Base-by-base conservation (phyloP, 2,113 vertebrate genomes). In the Brachypodius melanocephalos region DNA sequence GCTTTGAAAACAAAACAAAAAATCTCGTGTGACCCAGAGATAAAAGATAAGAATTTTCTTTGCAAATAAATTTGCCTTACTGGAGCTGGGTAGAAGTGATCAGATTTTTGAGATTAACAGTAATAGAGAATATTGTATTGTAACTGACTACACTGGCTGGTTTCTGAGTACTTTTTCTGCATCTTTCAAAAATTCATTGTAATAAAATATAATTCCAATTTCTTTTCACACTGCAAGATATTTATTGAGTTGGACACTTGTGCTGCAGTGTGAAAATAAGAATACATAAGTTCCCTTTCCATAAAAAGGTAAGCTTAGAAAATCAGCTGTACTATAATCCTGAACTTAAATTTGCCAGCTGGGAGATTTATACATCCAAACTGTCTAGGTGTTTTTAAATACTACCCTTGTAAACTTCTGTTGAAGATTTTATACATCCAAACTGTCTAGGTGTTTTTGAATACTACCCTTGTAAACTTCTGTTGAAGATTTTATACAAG, bases 1-100 rank as follows among this genome's bases (percentile, higher is more conserved):
- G 31, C 59, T 55, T 69, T 28, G 61, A 77, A 57, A 90, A 31
- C 6, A 55, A 17, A 46, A 58, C 22, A 3, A 58, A 57, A 28
- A 4, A 12, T 19, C 20, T 58, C 21, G 0, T 24, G 25, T 49
- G 63, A 34, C 24, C 19, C 38, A 38, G 16, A 4, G 2, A 5
- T 36, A 49, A 89, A 58, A 24, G 5, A 8, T 6, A 15, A 42
- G 8, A 42, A 12, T 28, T 58, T 86, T 38, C 17, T 58, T 51
- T 24, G 22, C 22, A 54, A 81, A 82, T 69, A 89, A 71, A 46
- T 5, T 36, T 5, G 31, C 36, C 14, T 57, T 62, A 20, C 29
- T 4, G 1, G 7, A 61, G 12, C 69, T 43, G 22, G 12, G 19
- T 15, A 24, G 31, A 46, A 66, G 12, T n/a, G 13, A 55, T 9